Percentiles rank a stretch among this genome's conserved stretches.
phyloP scores from a whole-genome alignment of 2,113 vertebrate species.

The Crypturellus undulatus region DNA sequence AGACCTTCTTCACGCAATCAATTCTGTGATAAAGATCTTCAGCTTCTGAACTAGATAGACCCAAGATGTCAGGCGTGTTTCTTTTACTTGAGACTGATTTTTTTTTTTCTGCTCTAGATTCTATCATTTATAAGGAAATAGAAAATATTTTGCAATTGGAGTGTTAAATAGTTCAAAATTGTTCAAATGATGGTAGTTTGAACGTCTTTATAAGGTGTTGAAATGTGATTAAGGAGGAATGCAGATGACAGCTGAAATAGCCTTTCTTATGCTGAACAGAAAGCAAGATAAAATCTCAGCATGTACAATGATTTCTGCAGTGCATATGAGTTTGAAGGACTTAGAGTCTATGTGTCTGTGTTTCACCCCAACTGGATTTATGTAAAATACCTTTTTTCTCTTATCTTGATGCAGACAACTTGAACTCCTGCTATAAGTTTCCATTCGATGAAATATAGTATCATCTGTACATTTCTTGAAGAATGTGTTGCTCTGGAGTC shows the following conservation, averaged over 20 bases:
- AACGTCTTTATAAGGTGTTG: neutral
- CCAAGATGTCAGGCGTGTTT: constrained; percentile 21
- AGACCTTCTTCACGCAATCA: constrained; percentile 42
- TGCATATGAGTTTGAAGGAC: neutral
- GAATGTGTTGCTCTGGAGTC: neutral
- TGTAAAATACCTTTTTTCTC: neutral
- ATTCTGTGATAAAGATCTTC: constrained; percentile 32
- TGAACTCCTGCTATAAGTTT: neutral
- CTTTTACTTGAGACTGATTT: neutral
- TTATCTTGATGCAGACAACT: neutral
- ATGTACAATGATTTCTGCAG: neutral
- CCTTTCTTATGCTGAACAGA: neutral
- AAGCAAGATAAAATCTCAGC: neutral
- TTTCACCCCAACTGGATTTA: neutral
- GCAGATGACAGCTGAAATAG: neutral
- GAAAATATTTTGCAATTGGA: constrained; percentile 15
- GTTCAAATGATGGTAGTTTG: neutral
- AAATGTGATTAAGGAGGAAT: neutral
- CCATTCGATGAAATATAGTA: neutral
- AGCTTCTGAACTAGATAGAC: constrained; percentile 44
- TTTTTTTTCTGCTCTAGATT: neutral
- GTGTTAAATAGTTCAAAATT: constrained; percentile 20
- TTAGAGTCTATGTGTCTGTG: neutral
- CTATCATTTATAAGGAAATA: constrained; percentile 50
- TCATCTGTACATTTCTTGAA: neutral